Base-by-base conservation (phyloP, 2,113 vertebrate genomes). In the Phainopepla nitens region DNA sequence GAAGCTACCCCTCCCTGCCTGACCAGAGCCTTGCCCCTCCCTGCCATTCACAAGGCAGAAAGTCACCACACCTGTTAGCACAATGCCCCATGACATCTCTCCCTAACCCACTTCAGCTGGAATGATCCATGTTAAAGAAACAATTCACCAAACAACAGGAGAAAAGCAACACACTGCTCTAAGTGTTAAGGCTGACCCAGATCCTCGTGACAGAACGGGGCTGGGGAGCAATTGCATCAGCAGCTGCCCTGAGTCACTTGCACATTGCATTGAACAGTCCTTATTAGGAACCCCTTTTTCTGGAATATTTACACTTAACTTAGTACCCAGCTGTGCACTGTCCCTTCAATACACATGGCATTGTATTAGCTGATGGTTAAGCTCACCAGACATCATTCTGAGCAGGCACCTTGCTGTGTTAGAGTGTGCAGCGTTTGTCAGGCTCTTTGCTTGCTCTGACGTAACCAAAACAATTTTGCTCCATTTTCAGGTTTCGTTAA, bases 151-250 rank as follows among this genome's bases (percentile, higher is more conserved):
- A 75, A 39, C 41, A 83, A 17, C 60, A 84, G 31, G 86, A 31
- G 33, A 54, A 33, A 33, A 41, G 20, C 33, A 60, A 27, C 51
- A 47, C 16, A 5, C 35, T 66, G 13, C 54, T 69, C 1, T 0
- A 24, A 44, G 72, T 13, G 60, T 21, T 71, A 31, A 83, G 39
- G 42, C 31, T 87, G 44, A 87, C 87, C 92, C 58, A 75, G 56
- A 84, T 94, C 27, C 28, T 0, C 2, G 60, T 64, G 93, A 87
- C 68, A 70, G 81, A 89, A 84, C 0, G 0, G 19, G 73, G 81
- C 0, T 82, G 61, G 76, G 70, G 17, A 64, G 15, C 0, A 0
- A 25, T 9, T 21, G 25, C 8, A 16, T 19, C 25, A 72, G 42
- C 41, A 44, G 47, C 49, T 79, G 16, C 23, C 9, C 5, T 22